Evolutionary conservation across 2,797 vertebrate species (phyloP), one percentile per base, ranked within the genome.

Genomic region (Rhinatrema bivittatum): DNA sequence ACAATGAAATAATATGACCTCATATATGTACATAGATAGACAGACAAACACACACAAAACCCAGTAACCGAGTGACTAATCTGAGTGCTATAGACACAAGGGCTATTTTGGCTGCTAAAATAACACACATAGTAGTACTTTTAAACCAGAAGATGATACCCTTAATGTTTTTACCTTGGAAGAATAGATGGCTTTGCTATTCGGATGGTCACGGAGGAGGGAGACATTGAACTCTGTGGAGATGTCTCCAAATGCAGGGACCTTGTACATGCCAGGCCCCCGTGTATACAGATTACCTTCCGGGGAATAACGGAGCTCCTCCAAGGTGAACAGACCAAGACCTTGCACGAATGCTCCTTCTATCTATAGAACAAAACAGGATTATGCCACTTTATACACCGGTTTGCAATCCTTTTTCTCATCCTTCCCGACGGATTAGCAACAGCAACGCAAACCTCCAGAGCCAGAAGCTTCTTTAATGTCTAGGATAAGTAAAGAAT

Each of bases 301-400:
- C 0, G 91, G 89, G 2, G 94, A 97, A 26, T 94, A 98, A 14
- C 84, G 89, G 4, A 98, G 68, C 67, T 98, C 88, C 69, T 99
- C 95, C 65, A 97, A 56, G 5, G 94, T 94, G 68, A 93, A 98
- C 45, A 97, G 88, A 18, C 94, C 94, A 26, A 96, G 53, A 16
- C 94, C 95, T 70, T 99, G 95, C 45, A 94, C 80, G 65, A 99
- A 99, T 0, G 56, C 95, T 11, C 95, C 95, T 62, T 98, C 94
- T 34, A 98, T 81, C 95, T 98, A 23, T 25, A 64, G 36, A 56
- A 48, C 17, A 56, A 36, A 67, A 1, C 3, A 43, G 46, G 9
- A 58, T 16, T 3, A 10, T 25, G n/a, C n/a, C n/a, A n/a, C n/a
- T n/a, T n/a, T 12, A 9, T 1, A 18, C 25, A 16, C 4, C 42